A percentile compares a stretch with the other conserved stretches of the same genome.
Evolutionary conservation across 2,797 vertebrate genomes (phyloP).

Genomic region (Hoplostethus atlanticus): DNA sequence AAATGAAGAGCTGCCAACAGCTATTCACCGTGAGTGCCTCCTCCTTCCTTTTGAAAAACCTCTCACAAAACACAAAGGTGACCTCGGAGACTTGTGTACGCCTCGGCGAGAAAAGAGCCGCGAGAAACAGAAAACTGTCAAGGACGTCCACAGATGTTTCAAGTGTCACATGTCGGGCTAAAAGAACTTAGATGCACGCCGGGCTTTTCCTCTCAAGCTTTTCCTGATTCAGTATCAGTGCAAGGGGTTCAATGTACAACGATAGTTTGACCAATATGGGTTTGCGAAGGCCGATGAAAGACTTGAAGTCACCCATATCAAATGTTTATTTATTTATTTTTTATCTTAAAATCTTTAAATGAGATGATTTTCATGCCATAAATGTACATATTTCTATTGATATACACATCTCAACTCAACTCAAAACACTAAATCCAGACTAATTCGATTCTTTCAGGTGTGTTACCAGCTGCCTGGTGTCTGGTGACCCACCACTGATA

Average conservation of each 20-base stretch:
- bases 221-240: not conserved
- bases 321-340: too few species aligned
- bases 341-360: too few species aligned
- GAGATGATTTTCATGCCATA: too few species aligned
- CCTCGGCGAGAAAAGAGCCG: constrained; percentile 37
- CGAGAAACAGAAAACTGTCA: constrained; percentile 42
- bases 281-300: not conserved
- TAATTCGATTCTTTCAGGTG: too few species aligned
- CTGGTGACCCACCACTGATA: too few species aligned
- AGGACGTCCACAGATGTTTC: constrained; percentile 47
- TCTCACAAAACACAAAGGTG: constrained; percentile 65
- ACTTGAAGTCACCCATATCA: too few species aligned
- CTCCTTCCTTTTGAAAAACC: constrained; percentile 45
- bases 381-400: too few species aligned
- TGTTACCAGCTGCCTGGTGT: too few species aligned
- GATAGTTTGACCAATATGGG: too few species aligned
- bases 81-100: constrained; percentile 48
- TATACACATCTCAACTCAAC: too few species aligned
- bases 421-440: too few species aligned
- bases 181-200: not conserved
- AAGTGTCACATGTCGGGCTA: not conserved
- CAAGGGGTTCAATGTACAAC: not conserved
- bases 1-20: constrained; percentile 64
- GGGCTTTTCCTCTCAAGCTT: not conserved
- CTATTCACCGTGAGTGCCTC: constrained; percentile 41